A percentile compares a stretch with the other conserved stretches of the same genome.
phyloP scores from a whole-genome alignment of 2,113 vertebrate species.

The Anarhynchus alexandrinus region DNA sequence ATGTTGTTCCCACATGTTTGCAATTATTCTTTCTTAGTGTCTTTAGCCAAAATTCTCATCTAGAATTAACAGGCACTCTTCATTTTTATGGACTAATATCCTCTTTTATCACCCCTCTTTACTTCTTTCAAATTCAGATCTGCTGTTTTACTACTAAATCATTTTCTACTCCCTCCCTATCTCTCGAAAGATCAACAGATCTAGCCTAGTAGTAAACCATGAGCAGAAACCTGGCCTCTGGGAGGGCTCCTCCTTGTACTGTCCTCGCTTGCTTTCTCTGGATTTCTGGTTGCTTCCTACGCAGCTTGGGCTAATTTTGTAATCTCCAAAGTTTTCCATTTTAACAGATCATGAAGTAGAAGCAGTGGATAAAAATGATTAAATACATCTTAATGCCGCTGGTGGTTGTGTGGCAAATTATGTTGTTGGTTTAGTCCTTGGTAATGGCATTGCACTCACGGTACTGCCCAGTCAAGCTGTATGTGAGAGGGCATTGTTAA shows the following conservation, averaged over 20 bases:
- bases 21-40: not conserved
- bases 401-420: not conserved
- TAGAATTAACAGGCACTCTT: not conserved
- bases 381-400: not conserved
- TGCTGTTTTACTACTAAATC: not conserved
- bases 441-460: rapidly evolving
- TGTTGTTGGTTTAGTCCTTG: not conserved
- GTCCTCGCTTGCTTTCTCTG: not conserved
- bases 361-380: not conserved
- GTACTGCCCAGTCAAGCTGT: not conserved
- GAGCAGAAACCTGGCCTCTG: not conserved
- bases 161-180: not conserved
- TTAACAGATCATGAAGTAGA: not conserved
- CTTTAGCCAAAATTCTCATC: not conserved
- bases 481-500: not conserved
- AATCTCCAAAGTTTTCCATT: not conserved
- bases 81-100: not conserved
- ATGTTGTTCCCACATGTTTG: rapidly evolving
- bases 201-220: not conserved
- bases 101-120: not conserved
- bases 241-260: not conserved
- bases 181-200: not conserved
- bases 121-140: not conserved
- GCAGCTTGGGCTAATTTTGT: not conserved
- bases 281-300: not conserved